Evolutionary conservation across 2,113 vertebrate species (phyloP).

Genomic region (Silurus glanis): DNA sequence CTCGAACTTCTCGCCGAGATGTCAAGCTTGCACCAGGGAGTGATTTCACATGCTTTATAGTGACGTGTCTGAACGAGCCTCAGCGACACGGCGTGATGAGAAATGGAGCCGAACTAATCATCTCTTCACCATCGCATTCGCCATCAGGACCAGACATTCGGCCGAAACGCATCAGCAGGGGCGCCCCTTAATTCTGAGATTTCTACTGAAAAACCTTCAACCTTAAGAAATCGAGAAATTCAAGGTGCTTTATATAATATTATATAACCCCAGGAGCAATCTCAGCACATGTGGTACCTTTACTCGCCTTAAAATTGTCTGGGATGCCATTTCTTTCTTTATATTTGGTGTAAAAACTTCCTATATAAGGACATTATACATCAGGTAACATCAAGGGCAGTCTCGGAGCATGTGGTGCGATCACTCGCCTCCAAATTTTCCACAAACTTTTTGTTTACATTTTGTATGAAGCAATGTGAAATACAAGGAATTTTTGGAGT

Average conservation of each 20-base stretch:
- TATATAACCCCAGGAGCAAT: not conserved
- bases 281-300: not conserved
- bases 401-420: not conserved
- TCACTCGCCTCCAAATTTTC: not conserved
- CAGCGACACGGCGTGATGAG: not conserved
- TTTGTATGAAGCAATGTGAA: not conserved
- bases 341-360: not conserved
- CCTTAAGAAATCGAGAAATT: not conserved
- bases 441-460: too few species aligned
- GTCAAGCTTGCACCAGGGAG: conserved; percentile 19
- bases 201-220: not conserved
- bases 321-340: not conserved
- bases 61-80: conserved; percentile 8
- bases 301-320: not conserved
- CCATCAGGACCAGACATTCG: conserved; percentile 12
- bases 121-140: not conserved
- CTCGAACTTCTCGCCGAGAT: conserved; percentile 26
- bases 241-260: not conserved
- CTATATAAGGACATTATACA: not conserved
- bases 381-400: not conserved
- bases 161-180: not conserved
- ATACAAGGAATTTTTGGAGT: not conserved
- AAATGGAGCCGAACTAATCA: conserved; percentile 11
- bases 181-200: conserved; percentile 19
- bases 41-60: conserved; percentile 44